Evolutionary conservation across 1,140 invertebrate genomes (phyloP).

Genomic region (Cecropterus lyciades): DNA sequence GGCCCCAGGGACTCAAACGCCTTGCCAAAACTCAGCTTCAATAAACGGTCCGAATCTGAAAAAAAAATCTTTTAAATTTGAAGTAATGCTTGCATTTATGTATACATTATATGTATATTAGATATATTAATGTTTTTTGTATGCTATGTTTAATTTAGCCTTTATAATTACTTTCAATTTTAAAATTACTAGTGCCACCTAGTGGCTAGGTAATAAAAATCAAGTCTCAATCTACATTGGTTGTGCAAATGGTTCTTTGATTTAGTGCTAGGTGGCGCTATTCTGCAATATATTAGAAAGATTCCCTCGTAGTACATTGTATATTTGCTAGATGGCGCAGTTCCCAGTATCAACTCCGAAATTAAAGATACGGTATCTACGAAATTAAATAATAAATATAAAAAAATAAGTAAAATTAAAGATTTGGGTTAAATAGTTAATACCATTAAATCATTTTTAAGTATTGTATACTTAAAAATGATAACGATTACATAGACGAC

Average conservation of each 20-base stretch:
- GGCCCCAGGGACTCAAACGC: slow-evolving; percentile 76
- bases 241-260: neutral
- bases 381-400: too few relatives aligned
- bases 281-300: neutral
- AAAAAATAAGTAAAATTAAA: too few relatives aligned
- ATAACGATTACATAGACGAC: too few relatives aligned
- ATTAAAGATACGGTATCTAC: neutral
- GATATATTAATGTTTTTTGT: neutral
- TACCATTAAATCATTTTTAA: too few relatives aligned
- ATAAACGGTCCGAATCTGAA: slow-evolving; percentile 74
- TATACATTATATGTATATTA: neutral
- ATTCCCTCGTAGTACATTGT: neutral
- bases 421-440: too few relatives aligned
- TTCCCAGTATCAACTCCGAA: neutral
- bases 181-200: slow-evolving; percentile 44
- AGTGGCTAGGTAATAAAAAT: neutral
- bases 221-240: too few relatives aligned
- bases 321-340: neutral
- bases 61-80: slow-evolving; percentile 38
- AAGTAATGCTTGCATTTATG: too few relatives aligned
- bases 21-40: slow-evolving; percentile 77
- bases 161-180: neutral
- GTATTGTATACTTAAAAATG: too few relatives aligned
- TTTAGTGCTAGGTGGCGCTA: slow-evolving; percentile 41
- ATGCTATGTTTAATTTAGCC: neutral